phyloP scores from a whole-genome alignment of 37 sponge, comb jelly and placozoan species.

The Geodia barretti region DNA sequence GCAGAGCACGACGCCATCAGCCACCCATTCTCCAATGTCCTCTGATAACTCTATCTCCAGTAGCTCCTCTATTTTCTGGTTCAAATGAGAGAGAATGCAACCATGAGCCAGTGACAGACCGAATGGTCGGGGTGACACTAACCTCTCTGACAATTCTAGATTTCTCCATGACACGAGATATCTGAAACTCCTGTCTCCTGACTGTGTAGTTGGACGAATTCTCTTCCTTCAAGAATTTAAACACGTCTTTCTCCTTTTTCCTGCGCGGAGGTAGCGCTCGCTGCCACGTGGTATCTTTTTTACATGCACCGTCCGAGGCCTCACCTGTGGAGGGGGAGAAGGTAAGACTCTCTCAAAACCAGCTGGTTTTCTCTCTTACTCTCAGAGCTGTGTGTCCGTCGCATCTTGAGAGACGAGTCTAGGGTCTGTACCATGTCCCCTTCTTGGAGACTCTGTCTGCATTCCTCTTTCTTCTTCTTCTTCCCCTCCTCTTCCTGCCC shows the following conservation, averaged over 20 bases:
- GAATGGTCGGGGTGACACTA: background rate
- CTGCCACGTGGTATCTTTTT: constrained; percentile 20
- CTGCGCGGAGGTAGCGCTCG: constrained; percentile 9
- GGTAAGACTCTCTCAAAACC: too few relatives aligned
- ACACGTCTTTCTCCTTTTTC: constrained; percentile 54
- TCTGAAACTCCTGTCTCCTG: constrained; percentile 63
- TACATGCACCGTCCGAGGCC: background rate
- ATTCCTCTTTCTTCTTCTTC: background rate
- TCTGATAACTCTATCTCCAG: constrained; percentile 46
- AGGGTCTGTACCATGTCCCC: background rate
- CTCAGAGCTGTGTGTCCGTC: background rate
- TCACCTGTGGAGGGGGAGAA: too few relatives aligned
- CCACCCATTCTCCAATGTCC: constrained; percentile 59
- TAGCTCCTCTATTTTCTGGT: constrained; percentile 60
- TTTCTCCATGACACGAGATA: constrained; percentile 59
- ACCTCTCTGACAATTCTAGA: constrained; percentile 60
- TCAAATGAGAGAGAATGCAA: background rate
- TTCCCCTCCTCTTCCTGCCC: background rate
- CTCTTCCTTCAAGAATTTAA: constrained; percentile 45
- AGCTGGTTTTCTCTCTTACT: too few relatives aligned
- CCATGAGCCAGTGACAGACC: too few relatives aligned
- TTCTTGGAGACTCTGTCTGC: background rate
- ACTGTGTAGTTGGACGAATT: constrained; percentile 65
- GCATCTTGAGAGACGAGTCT: background rate
- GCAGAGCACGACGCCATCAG: constrained; percentile 76